Base-by-base conservation (phyloP, 2,888 invertebrate species). In the Epiperipatus broadwayi region DNA sequence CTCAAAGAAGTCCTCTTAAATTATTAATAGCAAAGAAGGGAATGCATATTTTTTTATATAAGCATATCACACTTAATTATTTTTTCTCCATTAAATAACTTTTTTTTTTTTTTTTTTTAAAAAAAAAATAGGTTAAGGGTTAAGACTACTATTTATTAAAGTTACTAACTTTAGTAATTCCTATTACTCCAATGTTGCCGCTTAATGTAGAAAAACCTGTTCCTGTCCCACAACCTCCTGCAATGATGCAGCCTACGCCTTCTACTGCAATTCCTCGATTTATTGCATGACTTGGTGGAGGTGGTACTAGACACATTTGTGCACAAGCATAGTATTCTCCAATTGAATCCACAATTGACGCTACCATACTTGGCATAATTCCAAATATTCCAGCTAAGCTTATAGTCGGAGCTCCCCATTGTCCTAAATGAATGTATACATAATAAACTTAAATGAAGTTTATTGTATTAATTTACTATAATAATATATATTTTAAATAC, bases 281-380 rank as follows among this genome's bases (percentile, higher is more conserved):
- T 34, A 65, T 54, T 1, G 64, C 64, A 43, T 62, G 61, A 19
- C 56, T 53, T 2, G 65, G 65, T 3, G 65, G 65, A 2, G 58
- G 53, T 4, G 60, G 53, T 7, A 43, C 47, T 5, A 40, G 18
- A 16, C n/a, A n/a, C 21, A 68, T 57, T 43, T 64, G 52, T 7
- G 85, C 79, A 2, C 81, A 80, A n/a, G 83, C 83, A 37, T 83
- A 80, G 60, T 85, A 87, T 56, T 85, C 84, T 50, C 83, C 81
- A 43, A 84, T 73, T 3, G 78, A 78, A 57, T 79, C 79, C 10
- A 79, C 73, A 0, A 78, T 76, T 46, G 78, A 78, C 1, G 78
- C 76, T 21, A 78, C 54, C 16, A 78, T 76, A 0, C 78, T 79
- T 0, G 78, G 77, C 39, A 78, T 50, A 72, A 79, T 75, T 3